A percentile compares a stretch with the other conserved stretches of the same genome.
phyloP scores from a whole-genome alignment of 2,113 vertebrate genomes.

The Erpornis zantholeuca region DNA sequence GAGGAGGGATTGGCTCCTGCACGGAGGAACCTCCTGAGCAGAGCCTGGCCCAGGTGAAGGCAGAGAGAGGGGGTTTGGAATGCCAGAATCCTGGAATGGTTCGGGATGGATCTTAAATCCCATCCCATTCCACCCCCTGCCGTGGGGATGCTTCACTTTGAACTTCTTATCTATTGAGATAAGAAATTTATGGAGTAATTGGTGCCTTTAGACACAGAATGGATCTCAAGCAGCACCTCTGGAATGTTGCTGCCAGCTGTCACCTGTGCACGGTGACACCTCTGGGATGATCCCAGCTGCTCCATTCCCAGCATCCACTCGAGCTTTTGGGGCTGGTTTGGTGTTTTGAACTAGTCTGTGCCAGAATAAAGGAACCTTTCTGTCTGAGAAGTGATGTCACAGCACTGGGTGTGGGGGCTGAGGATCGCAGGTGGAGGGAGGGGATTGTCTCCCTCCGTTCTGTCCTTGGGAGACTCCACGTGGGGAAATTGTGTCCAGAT shows the following conservation, averaged over 20 bases:
- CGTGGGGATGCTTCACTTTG: background rate
- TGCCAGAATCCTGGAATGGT: background rate
- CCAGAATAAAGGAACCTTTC: background rate
- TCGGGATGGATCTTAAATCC: background rate
- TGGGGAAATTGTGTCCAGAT: background rate
- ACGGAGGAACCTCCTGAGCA: background rate
- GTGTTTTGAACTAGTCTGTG: background rate
- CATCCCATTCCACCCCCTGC: background rate
- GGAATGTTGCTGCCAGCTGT: background rate
- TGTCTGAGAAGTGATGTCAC: background rate
- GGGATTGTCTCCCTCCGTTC: background rate
- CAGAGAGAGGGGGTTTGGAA: too few species aligned
- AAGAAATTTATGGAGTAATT: background rate
- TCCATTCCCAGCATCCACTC: background rate
- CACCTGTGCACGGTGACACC: background rate
- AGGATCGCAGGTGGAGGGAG: fast-evolving
- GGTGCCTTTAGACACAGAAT: background rate
- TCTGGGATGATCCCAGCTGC: background rate
- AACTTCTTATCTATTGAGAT: background rate
- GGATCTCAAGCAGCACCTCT: background rate
- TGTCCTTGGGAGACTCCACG: background rate
- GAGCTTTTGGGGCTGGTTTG: background rate
- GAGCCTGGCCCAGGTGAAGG: fast-evolving
- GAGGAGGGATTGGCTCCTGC: background rate
- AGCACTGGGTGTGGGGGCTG: fast-evolving